Conservation (phyloP, 2,888 invertebrate species). For the Andrena haemorrhoa region DNA sequence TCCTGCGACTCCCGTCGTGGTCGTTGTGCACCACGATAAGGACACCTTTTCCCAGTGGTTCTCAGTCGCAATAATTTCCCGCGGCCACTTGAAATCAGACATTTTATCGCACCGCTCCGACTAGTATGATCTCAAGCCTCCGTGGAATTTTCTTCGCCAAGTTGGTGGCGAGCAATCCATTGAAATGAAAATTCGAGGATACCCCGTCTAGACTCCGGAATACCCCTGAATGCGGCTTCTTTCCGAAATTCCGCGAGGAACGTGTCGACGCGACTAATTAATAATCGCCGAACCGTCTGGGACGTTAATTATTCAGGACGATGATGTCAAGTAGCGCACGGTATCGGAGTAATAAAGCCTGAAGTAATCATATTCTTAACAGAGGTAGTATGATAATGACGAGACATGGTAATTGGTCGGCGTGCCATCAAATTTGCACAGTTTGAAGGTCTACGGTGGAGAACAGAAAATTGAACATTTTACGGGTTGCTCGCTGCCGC, state of each 20-base stretch:
- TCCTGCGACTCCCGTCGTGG: constrained; percentile 58
- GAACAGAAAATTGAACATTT: constrained; percentile 72
- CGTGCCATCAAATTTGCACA: constrained; percentile 66
- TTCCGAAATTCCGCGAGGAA: constrained; percentile 7
- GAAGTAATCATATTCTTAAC: constrained; percentile 67
- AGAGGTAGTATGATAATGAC: constrained; percentile 53
- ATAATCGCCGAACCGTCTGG: constrained; percentile 41
- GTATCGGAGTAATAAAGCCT: constrained; percentile 68
- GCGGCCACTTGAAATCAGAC: not conserved
- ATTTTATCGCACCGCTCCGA: no score
- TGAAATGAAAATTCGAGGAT: not conserved
- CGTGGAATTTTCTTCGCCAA: not conserved
- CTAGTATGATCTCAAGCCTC: no score
- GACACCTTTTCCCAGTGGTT: constrained; percentile 23
- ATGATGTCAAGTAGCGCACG: constrained; percentile 67
- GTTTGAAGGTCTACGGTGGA: constrained; percentile 65
- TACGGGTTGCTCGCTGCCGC: constrained; percentile 70
- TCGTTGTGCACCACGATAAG: constrained; percentile 56
- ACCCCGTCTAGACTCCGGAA: no score
- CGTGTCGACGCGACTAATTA: constrained; percentile 44
- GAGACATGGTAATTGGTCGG: constrained; percentile 68
- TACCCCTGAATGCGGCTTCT: not conserved
- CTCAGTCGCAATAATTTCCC: constrained; percentile 4
- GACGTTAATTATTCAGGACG: constrained; percentile 63
- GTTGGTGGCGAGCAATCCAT: not conserved